Conservation (phyloP, 2,797 vertebrate genomes). For the Anguilla anguilla region DNA sequence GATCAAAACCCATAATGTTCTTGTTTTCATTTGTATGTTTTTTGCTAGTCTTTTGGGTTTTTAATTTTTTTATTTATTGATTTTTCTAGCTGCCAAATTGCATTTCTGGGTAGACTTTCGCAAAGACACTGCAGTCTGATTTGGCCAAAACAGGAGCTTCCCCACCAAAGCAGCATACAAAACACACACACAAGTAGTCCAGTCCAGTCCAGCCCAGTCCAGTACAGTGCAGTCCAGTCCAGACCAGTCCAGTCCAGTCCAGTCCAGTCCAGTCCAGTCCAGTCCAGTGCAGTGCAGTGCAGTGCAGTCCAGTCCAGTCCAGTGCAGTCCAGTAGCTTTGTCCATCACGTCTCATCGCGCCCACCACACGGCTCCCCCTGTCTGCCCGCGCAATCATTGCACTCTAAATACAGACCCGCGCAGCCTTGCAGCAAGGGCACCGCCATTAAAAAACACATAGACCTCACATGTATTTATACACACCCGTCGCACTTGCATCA, state of each 20-base stretch:
- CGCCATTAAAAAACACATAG: slow-evolving; percentile 39
- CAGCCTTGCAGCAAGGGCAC: slow-evolving; percentile 58
- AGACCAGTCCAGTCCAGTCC: no score
- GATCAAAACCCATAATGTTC: background rate
- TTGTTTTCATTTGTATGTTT: background rate
- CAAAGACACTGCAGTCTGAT: background rate
- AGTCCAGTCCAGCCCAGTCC: no score
- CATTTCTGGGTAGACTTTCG: background rate
- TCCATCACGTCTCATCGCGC: background rate
- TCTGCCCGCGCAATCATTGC: slow-evolving; percentile 67
- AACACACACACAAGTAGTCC: no score
- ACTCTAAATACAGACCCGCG: slow-evolving; percentile 55
- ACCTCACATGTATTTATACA: background rate
- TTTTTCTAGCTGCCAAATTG: background rate
- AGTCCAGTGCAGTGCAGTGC: no score
- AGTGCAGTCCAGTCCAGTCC: no score
- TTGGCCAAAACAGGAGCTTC: background rate
- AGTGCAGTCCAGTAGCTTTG: background rate
- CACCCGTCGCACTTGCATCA: slow-evolving; percentile 43
- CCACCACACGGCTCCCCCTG: background rate
- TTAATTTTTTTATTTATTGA: background rate
- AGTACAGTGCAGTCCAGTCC: no score
- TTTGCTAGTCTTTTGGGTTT: background rate
- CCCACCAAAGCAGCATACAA: no score
- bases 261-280: no score